Evolutionary conservation across 37 sponge, comb jelly and placozoan species (phyloP).

Genomic region (Hexactinellida sp.): DNA sequence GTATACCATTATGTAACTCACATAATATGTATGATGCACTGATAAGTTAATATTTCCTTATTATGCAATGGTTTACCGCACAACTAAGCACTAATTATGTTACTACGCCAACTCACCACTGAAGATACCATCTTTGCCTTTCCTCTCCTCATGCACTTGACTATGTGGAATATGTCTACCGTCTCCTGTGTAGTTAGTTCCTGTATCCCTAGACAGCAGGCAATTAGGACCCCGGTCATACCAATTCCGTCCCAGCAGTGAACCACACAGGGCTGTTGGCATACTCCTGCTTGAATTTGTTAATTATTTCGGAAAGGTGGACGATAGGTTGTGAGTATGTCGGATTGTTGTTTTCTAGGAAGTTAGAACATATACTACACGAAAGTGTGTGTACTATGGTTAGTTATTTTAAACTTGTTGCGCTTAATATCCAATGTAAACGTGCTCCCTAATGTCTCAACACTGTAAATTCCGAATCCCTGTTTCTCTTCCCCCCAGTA

Average conservation of each 20-base stretch:
- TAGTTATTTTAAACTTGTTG: background rate
- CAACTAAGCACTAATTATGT: background rate
- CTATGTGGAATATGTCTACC: background rate
- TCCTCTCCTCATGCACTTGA: background rate
- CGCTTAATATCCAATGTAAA: background rate
- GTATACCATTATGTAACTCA: too few relatives aligned
- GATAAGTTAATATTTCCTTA: too few relatives aligned
- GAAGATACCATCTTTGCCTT: background rate
- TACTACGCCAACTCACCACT: background rate
- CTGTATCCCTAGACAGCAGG: background rate
- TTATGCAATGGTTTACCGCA: too few relatives aligned
- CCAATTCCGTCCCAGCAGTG: slow-evolving; percentile 13
- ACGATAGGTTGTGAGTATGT: background rate
- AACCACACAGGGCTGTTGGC: background rate
- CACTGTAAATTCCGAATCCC: background rate
- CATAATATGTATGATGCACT: too few relatives aligned
- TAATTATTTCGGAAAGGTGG: background rate
- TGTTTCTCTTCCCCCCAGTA: slow-evolving; percentile 9
- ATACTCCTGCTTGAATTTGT: background rate
- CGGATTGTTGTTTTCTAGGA: background rate
- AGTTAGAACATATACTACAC: background rate
- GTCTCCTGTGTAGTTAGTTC: background rate
- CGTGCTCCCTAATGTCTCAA: background rate
- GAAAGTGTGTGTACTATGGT: background rate
- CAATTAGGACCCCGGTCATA: background rate